Evolutionary conservation across 92 coral and sea anemone genomes (phyloP).

Genomic region (Phenganax marumi): DNA sequence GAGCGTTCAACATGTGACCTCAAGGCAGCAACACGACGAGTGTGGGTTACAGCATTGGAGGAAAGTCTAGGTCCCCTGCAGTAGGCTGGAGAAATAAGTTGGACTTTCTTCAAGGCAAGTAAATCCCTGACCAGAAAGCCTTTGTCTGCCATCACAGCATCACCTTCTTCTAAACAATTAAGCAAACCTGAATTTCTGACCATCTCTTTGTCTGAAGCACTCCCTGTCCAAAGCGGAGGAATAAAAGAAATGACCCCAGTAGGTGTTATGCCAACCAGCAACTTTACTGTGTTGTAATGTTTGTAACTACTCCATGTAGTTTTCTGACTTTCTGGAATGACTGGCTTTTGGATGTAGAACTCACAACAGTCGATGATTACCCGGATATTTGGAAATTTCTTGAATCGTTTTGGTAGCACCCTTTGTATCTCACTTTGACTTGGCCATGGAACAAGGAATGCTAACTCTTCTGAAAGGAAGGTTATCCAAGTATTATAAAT

Average conservation of each 20-base stretch:
- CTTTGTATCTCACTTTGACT: constrained; percentile 52
- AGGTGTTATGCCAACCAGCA: constrained; percentile 62
- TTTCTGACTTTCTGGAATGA: constrained; percentile 51
- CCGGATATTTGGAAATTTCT: constrained; percentile 52
- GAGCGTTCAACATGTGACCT: constrained; percentile 3
- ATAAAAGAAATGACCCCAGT: constrained; percentile 61
- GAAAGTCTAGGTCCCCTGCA: no score
- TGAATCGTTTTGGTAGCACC: constrained; percentile 51
- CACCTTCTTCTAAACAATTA: constrained; percentile 59
- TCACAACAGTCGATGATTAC: no score
- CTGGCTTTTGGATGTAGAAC: constrained; percentile 57
- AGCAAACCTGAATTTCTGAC: constrained; percentile 58
- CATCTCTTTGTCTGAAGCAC: constrained; percentile 64
- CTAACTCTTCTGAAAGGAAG: no score
- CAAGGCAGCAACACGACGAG: constrained; percentile 55
- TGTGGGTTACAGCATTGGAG: no score
- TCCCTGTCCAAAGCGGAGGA: constrained; percentile 64
- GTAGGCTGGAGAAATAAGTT: no score
- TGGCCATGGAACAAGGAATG: no score
- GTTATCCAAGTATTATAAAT: no score
- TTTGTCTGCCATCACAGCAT: constrained; percentile 64
- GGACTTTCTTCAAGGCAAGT: no score
- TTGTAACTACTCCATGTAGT: constrained; percentile 69
- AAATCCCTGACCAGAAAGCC: no score
- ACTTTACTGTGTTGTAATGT: no score